These are phyloP conservation scores for Cotesia vestalis DNA, from an alignment of 1,140 invertebrate species.

Conservation along the genomic window DNA sequence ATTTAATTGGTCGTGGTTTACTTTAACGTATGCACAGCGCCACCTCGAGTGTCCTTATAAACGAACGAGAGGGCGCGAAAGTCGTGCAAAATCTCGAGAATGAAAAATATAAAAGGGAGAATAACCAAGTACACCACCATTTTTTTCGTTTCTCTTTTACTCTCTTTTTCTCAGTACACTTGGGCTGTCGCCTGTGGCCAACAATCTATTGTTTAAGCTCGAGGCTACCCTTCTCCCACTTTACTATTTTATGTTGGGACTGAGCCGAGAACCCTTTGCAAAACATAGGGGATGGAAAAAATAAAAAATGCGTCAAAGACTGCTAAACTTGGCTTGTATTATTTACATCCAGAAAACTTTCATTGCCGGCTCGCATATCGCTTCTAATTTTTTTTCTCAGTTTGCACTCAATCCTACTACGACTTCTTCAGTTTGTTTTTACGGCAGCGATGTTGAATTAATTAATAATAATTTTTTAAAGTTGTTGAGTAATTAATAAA, in stretches of 20 bases:
- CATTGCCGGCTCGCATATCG: neutral
- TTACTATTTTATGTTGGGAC: slow-evolving; percentile 34
- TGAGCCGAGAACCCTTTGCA: slow-evolving; percentile 19
- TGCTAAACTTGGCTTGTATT: slow-evolving; percentile 40
- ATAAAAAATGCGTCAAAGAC: slow-evolving; percentile 37
- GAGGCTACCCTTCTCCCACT: slow-evolving; percentile 45
- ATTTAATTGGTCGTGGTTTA: slow-evolving; percentile 60
- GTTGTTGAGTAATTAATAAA: too few species aligned
- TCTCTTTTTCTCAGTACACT: slow-evolving; percentile 42
- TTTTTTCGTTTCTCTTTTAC: slow-evolving; percentile 35
- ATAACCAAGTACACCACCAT: slow-evolving; percentile 12
- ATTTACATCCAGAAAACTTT: slow-evolving; percentile 54
- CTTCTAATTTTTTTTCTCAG: neutral
- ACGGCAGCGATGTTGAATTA: too few species aligned
- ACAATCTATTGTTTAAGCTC: slow-evolving; percentile 57
- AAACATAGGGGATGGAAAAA: slow-evolving; percentile 29
- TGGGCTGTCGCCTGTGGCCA: slow-evolving; percentile 57
- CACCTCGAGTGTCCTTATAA: slow-evolving; percentile 45
- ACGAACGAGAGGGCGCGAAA: slow-evolving; percentile 44
- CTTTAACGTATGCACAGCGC: slow-evolving; percentile 54
- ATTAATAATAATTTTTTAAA: too few species aligned
- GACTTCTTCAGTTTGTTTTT: too few species aligned
- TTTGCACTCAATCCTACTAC: neutral
- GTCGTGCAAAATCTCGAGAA: slow-evolving; percentile 34
- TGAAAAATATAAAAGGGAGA: slow-evolving; percentile 13